phyloP scores from a whole-genome alignment of 2,888 invertebrate genomes.

The Ametastegia equiseti region DNA sequence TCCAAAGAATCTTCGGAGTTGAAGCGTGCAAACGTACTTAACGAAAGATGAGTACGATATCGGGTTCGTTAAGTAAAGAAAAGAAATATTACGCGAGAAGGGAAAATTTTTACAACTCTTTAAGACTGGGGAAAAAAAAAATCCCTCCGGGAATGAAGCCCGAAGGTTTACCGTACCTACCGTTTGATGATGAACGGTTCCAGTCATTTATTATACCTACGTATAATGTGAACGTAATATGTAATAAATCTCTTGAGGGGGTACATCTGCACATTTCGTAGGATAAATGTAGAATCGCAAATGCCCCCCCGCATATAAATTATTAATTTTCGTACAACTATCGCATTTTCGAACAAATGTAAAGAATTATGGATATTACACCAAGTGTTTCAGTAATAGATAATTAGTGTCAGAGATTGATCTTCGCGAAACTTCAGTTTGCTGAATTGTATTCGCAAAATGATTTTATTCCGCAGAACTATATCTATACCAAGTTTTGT shows the following conservation, averaged over 20 bases:
- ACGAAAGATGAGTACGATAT: slow-evolving; percentile 41
- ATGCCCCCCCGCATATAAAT: no score
- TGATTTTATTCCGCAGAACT: no score
- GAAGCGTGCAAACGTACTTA: slow-evolving; percentile 32
- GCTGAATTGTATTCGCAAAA: no score
- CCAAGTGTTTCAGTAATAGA: neutral
- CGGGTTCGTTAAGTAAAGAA: slow-evolving; percentile 36
- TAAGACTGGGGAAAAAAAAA: neutral
- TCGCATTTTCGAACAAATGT: neutral
- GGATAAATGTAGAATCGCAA: neutral
- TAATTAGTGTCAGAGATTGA: neutral
- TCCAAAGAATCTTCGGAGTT: slow-evolving; percentile 15
- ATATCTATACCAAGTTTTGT: no score
- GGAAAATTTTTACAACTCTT: slow-evolving; percentile 16
- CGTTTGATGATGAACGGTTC: neutral
- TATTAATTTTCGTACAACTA: no score
- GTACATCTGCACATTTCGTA: neutral
- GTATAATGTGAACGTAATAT: neutral
- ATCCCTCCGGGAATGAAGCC: slow-evolving; percentile 3
- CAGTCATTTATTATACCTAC: neutral
- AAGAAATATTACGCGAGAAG: slow-evolving; percentile 35
- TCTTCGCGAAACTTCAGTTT: neutral
- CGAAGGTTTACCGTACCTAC: neutral
- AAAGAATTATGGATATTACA: neutral
- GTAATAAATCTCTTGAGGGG: neutral